phyloP scores from a whole-genome alignment of 37 sponge, comb jelly and placozoan species.

The Halichondria panicea region DNA sequence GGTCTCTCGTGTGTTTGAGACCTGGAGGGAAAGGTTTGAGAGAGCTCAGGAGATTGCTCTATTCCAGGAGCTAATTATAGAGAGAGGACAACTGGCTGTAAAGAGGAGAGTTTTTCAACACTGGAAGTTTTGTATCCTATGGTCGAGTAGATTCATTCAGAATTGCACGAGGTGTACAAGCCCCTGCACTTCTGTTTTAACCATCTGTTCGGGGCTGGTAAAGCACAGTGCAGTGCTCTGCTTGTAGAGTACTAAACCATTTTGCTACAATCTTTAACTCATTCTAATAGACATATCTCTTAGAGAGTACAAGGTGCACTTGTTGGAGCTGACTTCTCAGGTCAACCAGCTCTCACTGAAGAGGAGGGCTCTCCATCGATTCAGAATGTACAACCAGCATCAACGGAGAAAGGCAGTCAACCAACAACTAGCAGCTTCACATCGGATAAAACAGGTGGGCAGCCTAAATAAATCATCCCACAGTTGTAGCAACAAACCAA shows the following conservation, averaged over 20 bases:
- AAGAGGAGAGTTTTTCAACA: conserved; percentile 12
- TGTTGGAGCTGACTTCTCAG: conserved; percentile 9
- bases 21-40: conserved; percentile 15
- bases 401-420: neutral
- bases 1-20: neutral
- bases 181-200: too few relatives aligned
- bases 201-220: too few relatives aligned
- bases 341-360: conserved; percentile 11
- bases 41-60: conserved; percentile 21
- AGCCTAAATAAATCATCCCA: neutral
- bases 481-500: too few relatives aligned
- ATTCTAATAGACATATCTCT: conserved; percentile 44
- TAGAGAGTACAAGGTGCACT: conserved; percentile 1
- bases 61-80: conserved; percentile 34
- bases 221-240: too few relatives aligned
- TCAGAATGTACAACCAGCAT: neutral
- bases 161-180: too few relatives aligned
- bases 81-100: conserved; percentile 15
- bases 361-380: neutral
- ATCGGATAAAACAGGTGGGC: neutral
- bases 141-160: too few relatives aligned
- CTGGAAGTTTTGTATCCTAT: conserved; percentile 61
- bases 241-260: too few relatives aligned
- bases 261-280: too few relatives aligned
- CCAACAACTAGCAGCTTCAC: conserved; percentile 6